Evolutionary conservation across 2,113 vertebrate genomes (phyloP).

Genomic region (Calidris pugnax): DNA sequence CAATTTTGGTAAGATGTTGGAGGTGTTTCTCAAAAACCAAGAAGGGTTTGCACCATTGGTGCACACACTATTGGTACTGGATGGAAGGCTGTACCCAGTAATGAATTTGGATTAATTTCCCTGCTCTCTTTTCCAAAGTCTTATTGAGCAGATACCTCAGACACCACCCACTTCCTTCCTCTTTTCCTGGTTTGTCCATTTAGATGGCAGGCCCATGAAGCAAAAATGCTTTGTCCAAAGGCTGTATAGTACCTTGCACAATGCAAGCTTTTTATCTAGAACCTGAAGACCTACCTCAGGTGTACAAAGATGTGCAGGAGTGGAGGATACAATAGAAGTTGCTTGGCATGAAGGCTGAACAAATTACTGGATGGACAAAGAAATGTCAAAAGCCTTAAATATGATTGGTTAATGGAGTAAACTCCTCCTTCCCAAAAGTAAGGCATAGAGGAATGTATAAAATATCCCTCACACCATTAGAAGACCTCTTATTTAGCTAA

Average conservation of each 20-base stretch:
- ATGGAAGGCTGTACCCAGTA: not conserved
- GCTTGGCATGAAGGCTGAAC: not conserved
- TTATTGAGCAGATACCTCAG: not conserved
- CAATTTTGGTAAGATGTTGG: not conserved
- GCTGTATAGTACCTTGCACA: not conserved
- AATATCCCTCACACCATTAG: not conserved
- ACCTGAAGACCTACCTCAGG: not conserved
- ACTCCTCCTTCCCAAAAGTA: not conserved
- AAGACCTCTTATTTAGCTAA: not conserved
- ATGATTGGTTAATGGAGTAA: not conserved
- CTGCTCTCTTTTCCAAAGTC: not conserved
- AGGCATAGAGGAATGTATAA: not conserved
- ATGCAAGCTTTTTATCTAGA: not conserved
- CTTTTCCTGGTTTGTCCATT: not conserved
- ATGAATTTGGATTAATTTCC: not conserved
- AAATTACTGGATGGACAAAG: not conserved
- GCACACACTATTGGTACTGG: not conserved
- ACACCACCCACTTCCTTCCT: not conserved
- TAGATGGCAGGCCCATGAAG: not conserved
- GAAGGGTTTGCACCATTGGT: not conserved
- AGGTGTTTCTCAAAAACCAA: not conserved
- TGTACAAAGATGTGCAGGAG: not conserved
- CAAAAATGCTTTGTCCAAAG: not conserved
- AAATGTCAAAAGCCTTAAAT: not conserved
- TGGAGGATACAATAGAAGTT: not conserved